Evolutionary conservation across 2,888 invertebrate genomes (phyloP).

Genomic region (Cyclophora albipunctata): DNA sequence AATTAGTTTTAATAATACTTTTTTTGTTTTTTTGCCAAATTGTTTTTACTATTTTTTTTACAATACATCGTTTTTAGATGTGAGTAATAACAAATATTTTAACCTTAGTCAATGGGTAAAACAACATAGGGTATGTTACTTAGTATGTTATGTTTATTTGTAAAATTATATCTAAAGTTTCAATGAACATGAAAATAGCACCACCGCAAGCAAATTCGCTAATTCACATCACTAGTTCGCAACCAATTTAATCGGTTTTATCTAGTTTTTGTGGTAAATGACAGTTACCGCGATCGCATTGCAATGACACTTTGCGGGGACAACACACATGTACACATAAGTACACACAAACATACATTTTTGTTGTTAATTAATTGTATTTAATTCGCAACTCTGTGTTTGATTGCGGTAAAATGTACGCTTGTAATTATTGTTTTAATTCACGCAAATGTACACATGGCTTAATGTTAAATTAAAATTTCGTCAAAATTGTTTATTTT

Average conservation of each 20-base stretch:
- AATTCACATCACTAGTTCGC: slow-evolving; percentile 14
- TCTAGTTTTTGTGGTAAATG: slow-evolving; percentile 68
- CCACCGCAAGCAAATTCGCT: not conserved
- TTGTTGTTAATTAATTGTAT: slow-evolving; percentile 71
- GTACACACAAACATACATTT: slow-evolving; percentile 59
- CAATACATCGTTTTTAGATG: no score
- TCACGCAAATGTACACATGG: slow-evolving; percentile 26
- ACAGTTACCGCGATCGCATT: slow-evolving; percentile 40
- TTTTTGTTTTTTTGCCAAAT: no score
- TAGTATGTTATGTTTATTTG: no score
- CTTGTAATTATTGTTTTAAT: slow-evolving; percentile 57
- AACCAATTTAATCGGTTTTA: slow-evolving; percentile 46
- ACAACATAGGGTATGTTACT: no score
- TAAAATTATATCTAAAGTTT: no score
- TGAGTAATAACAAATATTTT: no score
- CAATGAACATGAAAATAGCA: no score
- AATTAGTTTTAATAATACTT: no score
- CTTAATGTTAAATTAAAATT: slow-evolving; percentile 22
- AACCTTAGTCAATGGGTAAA: no score
- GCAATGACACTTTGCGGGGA: slow-evolving; percentile 53
- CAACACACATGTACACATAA: slow-evolving; percentile 40
- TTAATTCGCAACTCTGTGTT: slow-evolving; percentile 62
- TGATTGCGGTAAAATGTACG: slow-evolving; percentile 58
- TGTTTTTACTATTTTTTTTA: no score
- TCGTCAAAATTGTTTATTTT: no score